phyloP scores from a whole-genome alignment of 2,888 invertebrate species.

The Synergus japonicus region DNA sequence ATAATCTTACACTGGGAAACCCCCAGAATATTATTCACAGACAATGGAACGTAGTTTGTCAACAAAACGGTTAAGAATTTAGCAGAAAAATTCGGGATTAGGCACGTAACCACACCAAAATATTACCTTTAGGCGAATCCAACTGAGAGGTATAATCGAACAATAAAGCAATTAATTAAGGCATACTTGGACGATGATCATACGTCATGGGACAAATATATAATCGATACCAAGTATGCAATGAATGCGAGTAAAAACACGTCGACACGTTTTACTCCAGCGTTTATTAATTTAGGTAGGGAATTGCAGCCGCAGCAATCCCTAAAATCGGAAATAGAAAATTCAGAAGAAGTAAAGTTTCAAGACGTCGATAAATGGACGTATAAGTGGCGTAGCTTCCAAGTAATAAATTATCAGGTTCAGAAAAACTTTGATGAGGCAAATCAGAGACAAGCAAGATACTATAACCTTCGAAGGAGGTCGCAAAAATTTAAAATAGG shows the following conservation, averaged over 20 bases:
- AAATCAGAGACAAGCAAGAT: too few species aligned
- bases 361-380: background rate
- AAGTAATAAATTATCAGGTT: constrained; percentile 1
- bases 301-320: background rate
- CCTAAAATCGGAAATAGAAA: background rate
- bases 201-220: background rate
- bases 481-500: too few species aligned
- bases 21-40: too few species aligned
- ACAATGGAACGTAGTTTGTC: too few species aligned
- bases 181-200: background rate
- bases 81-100: too few species aligned
- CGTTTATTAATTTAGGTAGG: background rate
- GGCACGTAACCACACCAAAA: too few species aligned
- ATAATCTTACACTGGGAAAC: too few species aligned
- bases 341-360: background rate
- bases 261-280: background rate
- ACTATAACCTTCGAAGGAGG: too few species aligned
- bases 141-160: background rate
- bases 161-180: too few species aligned
- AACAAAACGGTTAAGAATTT: too few species aligned
- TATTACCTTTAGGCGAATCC: too few species aligned
- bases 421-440: too few species aligned
- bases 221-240: constrained; percentile 5
- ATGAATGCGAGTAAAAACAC: background rate
- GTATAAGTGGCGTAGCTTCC: background rate